These are phyloP conservation scores for Drosophila busckii DNA, from an alignment of 1,140 invertebrate genomes.

Conservation along the genomic window DNA sequence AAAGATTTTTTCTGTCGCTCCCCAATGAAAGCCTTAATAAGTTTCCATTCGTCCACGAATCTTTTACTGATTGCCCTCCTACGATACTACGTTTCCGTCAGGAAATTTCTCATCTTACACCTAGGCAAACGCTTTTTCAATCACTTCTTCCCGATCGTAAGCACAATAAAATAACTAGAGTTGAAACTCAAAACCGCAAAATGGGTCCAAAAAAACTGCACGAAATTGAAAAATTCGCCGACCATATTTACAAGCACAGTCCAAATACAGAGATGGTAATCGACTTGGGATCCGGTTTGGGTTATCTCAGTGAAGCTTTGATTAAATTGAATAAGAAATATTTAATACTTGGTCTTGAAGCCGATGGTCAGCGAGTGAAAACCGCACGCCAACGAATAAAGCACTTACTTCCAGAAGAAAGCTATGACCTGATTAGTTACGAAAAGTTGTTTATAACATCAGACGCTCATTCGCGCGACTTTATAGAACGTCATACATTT, in stretches of 20 bases:
- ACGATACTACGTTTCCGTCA: constrained; percentile 30
- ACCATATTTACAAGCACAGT: constrained; percentile 82
- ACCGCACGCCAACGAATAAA: constrained; percentile 83
- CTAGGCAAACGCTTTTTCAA: constrained; percentile 34
- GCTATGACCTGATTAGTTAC: constrained; percentile 81
- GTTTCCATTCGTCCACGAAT: constrained; percentile 50
- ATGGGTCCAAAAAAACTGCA: constrained; percentile 84
- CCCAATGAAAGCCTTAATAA: constrained; percentile 74
- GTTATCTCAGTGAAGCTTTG: constrained; percentile 88
- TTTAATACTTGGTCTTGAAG: constrained; percentile 87
- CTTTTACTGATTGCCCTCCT: constrained; percentile 3
- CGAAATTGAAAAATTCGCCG: constrained; percentile 83
- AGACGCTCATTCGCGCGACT: constrained; percentile 78
- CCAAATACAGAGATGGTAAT: constrained; percentile 80
- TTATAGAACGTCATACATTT: constrained; percentile 79
- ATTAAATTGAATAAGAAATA: constrained; percentile 81
- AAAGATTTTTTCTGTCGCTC: constrained; percentile 78
- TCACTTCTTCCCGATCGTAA: background rate
- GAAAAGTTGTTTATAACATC: constrained; percentile 80
- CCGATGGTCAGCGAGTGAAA: constrained; percentile 82
- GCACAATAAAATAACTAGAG: constrained; percentile 79
- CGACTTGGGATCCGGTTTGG: constrained; percentile 91
- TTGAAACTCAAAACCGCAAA: constrained; percentile 28
- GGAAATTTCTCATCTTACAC: constrained; percentile 30
- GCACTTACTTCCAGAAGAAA: constrained; percentile 79